Percentiles rank a stretch among this genome's conserved stretches.
Evolutionary conservation across 2,113 vertebrate genomes (phyloP).

Genomic region (Verasper variegatus): DNA sequence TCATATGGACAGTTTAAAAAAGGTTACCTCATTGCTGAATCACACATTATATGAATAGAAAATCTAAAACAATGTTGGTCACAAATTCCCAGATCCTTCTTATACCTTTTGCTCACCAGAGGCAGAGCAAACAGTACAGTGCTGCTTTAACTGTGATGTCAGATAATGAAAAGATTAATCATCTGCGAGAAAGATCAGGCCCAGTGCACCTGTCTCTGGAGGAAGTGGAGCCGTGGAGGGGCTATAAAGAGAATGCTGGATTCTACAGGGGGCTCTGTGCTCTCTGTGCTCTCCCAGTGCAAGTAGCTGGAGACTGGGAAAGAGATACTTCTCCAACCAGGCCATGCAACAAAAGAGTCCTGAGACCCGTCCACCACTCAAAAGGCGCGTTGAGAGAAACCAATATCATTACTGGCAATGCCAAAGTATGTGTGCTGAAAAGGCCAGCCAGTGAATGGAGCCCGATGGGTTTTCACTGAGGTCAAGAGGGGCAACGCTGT

Average conservation of each 20-base stretch:
- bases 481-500: conserved; percentile 61
- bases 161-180: conserved; percentile 81
- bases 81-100: conserved; percentile 14
- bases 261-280: conserved; percentile 46
- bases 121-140: conserved; percentile 3
- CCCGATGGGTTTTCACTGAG: conserved; percentile 47
- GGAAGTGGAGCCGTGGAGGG: conserved; percentile 42
- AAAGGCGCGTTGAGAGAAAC: conserved; percentile 78
- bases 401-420: conserved; percentile 77
- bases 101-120: conserved; percentile 25
- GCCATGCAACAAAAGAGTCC: conserved; percentile 73
- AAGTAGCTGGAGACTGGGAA: conserved; percentile 57
- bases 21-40: not conserved
- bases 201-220: conserved; percentile 56
- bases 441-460: conserved; percentile 68
- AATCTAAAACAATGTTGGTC: conserved; percentile 10
- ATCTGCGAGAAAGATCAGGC: conserved; percentile 62
- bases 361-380: conserved; percentile 66
- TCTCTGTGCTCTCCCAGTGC: conserved; percentile 29
- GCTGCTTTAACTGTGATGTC: conserved; percentile 66
- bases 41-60: not conserved
- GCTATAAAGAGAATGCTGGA: conserved; percentile 64
- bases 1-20: not conserved
- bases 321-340: conserved; percentile 65
- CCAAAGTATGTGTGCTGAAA: conserved; percentile 65